A percentile compares a stretch with the other conserved stretches of the same genome.
phyloP scores from a whole-genome alignment of 2,888 invertebrate genomes.

The Microctonus brassicae region DNA sequence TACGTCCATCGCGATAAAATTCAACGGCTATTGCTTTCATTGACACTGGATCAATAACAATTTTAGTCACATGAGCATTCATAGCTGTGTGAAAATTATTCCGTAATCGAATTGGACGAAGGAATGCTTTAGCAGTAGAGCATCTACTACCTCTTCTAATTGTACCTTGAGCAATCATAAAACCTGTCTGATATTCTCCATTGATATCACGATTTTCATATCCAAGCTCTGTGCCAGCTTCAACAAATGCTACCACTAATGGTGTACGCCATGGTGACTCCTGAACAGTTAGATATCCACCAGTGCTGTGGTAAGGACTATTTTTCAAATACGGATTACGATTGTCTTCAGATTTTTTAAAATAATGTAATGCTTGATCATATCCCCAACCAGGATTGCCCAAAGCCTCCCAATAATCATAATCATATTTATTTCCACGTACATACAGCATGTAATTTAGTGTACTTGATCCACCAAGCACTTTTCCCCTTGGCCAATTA shows the following conservation, averaged over 20 bases:
- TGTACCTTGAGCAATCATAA: slow-evolving; percentile 87
- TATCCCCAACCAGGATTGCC: slow-evolving; percentile 94
- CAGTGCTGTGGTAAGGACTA: slow-evolving; percentile 79
- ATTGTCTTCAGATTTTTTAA: slow-evolving; percentile 91
- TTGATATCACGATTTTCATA: slow-evolving; percentile 88
- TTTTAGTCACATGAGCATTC: slow-evolving; percentile 82
- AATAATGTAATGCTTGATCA: slow-evolving; percentile 86
- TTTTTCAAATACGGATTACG: slow-evolving; percentile 85
- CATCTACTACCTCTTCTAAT: slow-evolving; percentile 83
- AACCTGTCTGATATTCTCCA: slow-evolving; percentile 83
- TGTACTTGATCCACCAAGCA: slow-evolving; percentile 89
- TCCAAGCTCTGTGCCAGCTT: slow-evolving; percentile 85
- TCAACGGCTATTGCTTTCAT: slow-evolving; percentile 86
- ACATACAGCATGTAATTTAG: slow-evolving; percentile 94
- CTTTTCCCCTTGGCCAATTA: slow-evolving; percentile 91
- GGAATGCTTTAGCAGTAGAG: slow-evolving; percentile 89
- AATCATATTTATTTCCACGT: slow-evolving; percentile 85
- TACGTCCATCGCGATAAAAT: slow-evolving; percentile 80
- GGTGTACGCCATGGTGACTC: slow-evolving; percentile 89
- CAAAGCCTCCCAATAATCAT: slow-evolving; percentile 87
- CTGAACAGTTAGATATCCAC: slow-evolving; percentile 84
- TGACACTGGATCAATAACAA: slow-evolving; percentile 81
- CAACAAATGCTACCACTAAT: slow-evolving; percentile 84
- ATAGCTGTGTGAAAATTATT: slow-evolving; percentile 86
- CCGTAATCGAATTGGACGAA: slow-evolving; percentile 82